Base-by-base conservation (phyloP, 2,113 vertebrate genomes). In the Oncorhynchus mykiss region DNA sequence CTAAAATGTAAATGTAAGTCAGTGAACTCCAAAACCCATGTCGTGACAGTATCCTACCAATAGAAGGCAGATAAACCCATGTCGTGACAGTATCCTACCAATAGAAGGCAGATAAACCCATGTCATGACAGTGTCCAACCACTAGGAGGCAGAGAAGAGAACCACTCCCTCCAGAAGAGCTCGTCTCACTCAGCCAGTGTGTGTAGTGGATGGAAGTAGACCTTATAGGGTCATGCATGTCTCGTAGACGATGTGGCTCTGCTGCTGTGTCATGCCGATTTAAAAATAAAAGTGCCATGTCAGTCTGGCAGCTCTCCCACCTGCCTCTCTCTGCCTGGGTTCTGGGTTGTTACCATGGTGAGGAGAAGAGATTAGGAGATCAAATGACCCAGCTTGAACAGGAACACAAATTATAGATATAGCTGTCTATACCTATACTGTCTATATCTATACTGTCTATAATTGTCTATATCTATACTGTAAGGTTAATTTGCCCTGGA, bases 201-300 rank as follows among this genome's bases (percentile, higher is more conserved):
- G 12, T 54, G 49, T 54, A 18, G 14, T 16, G 51, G 51, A 54
- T 54, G 70, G 66, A 29, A 57, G 64, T 76, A 60, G 57, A 18
- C 84, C 80, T 66, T 86, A 78, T 78, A 88, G 73, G 84, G 86
- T n/a, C 76, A 82, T 54, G 67, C 71, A 71, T 73, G 74, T 82
- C 64, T 68, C 31, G 59, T 70, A 79, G 74, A 82, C 78, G 76
- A 74, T 78, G 64, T 45, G 75, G 64, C 67, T 2, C 34, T 18
- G 5, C 73, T 80, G 81, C 79, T 82, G 81, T 85, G 84, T 85
- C 80, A 80, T 78, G 80, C 75, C 57, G 76, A 80, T 76, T 0
- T 76, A 75, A 84, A 83, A 11, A 29, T 75, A 62, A 77, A 67
- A 71, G 24, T 65, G 76, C 66, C 24, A 62, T 65, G 77, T 79